phyloP scores from a whole-genome alignment of 2,888 invertebrate species.

The Acrobasis consociella region DNA sequence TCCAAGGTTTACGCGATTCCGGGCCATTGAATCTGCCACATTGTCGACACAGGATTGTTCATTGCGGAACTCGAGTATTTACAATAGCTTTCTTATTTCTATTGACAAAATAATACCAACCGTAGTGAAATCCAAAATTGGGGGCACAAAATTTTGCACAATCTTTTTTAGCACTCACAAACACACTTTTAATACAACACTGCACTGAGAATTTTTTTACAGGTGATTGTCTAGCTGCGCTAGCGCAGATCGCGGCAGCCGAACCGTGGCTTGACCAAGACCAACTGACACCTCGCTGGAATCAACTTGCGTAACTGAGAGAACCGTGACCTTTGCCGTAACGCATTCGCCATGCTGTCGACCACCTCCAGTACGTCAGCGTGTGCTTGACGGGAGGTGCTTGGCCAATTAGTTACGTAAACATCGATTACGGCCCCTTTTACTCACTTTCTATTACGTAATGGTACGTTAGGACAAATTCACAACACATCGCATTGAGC shows the following conservation, averaged over 20 bases:
- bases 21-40: constrained; percentile 22
- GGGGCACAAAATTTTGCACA: constrained; percentile 1
- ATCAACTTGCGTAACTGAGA: constrained; percentile 47
- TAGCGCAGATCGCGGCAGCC: constrained; percentile 14
- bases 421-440: constrained; percentile 9
- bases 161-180: constrained; percentile 9
- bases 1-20: constrained; percentile 24
- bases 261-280: constrained; percentile 40
- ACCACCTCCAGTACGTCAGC: constrained; percentile 23
- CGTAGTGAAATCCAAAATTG: constrained; percentile 15
- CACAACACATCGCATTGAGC: neutral
- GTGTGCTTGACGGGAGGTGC: constrained; percentile 6
- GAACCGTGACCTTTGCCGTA: constrained; percentile 58
- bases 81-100: constrained; percentile 8
- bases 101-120: constrained; percentile 16
- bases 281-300: constrained; percentile 40
- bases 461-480: neutral
- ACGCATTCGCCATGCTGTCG: constrained; percentile 36
- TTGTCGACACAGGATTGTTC: constrained; percentile 17
- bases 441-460: constrained; percentile 16
- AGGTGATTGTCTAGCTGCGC: constrained; percentile 12
- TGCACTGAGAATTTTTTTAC: neutral
- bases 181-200: neutral
- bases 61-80: constrained; percentile 15
- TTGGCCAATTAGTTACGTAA: constrained; percentile 15